Evolutionary conservation across 2,797 vertebrate species (phyloP).

Genomic region (Nyctalus aviator): DNA sequence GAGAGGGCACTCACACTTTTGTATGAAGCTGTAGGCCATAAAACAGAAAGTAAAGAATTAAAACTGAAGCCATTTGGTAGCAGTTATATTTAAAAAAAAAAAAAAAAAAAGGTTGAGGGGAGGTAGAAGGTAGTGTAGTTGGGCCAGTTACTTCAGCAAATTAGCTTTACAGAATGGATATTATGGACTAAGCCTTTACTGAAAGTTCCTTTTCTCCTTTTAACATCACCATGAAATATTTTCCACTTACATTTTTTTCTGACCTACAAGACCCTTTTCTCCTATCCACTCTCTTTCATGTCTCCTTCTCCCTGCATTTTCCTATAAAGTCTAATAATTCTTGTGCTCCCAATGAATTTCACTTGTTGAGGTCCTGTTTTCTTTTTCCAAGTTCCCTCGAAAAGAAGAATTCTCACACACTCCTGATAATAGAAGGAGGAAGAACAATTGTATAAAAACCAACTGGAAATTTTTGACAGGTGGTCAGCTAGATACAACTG

Average conservation of each 20-base stretch:
- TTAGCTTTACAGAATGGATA: conserved; percentile 59
- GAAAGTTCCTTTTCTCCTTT: conserved; percentile 56
- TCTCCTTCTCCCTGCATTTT: background rate
- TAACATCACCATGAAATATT: background rate
- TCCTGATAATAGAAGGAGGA: conserved; percentile 56
- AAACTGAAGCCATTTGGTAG: conserved; percentile 81
- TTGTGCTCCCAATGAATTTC: conserved; percentile 18
- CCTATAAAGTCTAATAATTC: conserved; percentile 65
- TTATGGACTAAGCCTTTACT: conserved; percentile 43
- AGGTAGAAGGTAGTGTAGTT: conserved; percentile 3
- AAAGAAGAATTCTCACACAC: conserved; percentile 50
- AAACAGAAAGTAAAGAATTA: conserved; percentile 80
- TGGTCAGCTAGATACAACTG: conserved; percentile 12
- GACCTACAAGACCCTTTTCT: background rate
- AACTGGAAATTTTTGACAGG: conserved; percentile 56
- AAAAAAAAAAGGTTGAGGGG: conserved; percentile 22
- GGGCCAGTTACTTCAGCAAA: conserved; percentile 16
- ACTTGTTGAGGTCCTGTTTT: conserved; percentile 41
- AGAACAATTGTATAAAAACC: conserved; percentile 27
- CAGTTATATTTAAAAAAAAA: conserved; percentile 61
- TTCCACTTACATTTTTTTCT: background rate
- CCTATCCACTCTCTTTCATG: background rate
- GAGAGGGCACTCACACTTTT: conserved; percentile 70
- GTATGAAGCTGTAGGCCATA: conserved; percentile 69
- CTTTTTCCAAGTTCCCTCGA: conserved; percentile 39